A percentile compares a stretch with the other conserved stretches of the same genome.
Conservation (phyloP, 2,797 vertebrate genomes). For the Malurus leucopterus region DNA sequence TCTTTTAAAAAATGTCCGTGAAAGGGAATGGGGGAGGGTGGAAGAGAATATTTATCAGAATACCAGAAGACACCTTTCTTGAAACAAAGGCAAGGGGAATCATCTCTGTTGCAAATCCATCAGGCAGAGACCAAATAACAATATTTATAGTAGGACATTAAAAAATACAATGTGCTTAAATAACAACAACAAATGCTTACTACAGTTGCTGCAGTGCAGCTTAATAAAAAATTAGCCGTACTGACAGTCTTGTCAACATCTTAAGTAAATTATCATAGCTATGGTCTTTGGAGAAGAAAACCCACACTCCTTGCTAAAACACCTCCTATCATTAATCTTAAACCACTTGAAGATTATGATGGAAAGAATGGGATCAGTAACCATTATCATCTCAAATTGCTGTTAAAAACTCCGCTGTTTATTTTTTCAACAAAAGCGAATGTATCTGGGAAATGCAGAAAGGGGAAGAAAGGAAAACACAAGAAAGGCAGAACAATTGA, state of each 20-base stretch:
- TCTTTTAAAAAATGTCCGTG: slow-evolving; percentile 7
- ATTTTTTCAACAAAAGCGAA: slow-evolving; percentile 78
- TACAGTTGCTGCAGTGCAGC: slow-evolving; percentile 9
- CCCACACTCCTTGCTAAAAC: slow-evolving; percentile 59
- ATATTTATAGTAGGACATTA: slow-evolving; percentile 18
- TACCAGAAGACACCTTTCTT: slow-evolving; percentile 16
- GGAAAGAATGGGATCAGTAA: slow-evolving; percentile 83
- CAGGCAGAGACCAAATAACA: slow-evolving; percentile 36
- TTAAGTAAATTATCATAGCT: slow-evolving; percentile 70
- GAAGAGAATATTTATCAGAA: slow-evolving; percentile 20
- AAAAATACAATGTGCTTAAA: slow-evolving; percentile 9
- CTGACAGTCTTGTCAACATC: slow-evolving; percentile 69
- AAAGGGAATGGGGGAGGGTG: neutral
- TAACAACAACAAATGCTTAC: slow-evolving; percentile 41
- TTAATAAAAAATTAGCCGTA: slow-evolving; percentile 63
- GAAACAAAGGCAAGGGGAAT: slow-evolving; percentile 45
- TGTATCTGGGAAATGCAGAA: slow-evolving; percentile 19
- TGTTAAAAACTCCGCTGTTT: slow-evolving; percentile 76
- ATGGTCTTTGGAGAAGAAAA: slow-evolving; percentile 74
- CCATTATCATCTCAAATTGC: slow-evolving; percentile 83
- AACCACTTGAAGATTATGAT: slow-evolving; percentile 88
- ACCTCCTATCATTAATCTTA: slow-evolving; percentile 84
- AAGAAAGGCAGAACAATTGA: slow-evolving; percentile 49
- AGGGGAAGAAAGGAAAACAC: slow-evolving; percentile 43
- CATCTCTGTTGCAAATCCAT: slow-evolving; percentile 13